Conservation (phyloP, 2,888 invertebrate genomes). For the Lasioglossum oenotherae region DNA sequence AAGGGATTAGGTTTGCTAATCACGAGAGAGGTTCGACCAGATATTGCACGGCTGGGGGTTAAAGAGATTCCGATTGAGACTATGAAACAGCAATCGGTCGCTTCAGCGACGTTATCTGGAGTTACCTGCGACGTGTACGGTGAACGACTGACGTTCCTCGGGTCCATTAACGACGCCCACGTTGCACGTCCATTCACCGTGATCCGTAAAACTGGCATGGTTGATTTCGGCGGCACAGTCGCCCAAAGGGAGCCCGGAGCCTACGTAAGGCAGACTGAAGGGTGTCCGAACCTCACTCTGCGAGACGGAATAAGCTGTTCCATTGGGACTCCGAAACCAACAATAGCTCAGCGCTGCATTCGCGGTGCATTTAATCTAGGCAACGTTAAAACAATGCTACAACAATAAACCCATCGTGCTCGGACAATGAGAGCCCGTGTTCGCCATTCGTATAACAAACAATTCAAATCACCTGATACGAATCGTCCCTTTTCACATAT, state of each 20-base stretch:
- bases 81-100: not conserved
- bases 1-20: not conserved
- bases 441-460: not conserved
- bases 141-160: constrained; percentile 69
- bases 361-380: constrained; percentile 75
- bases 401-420: not conserved
- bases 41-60: not conserved
- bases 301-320: constrained; percentile 71
- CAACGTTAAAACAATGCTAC: not conserved
- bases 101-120: not conserved
- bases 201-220: constrained; percentile 67
- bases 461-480: constrained; percentile 70
- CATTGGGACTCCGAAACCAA: constrained; percentile 79
- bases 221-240: constrained; percentile 75
- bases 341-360: constrained; percentile 75
- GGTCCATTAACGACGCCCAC: constrained; percentile 72
- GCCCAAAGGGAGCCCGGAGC: constrained; percentile 74
- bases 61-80: not conserved
- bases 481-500: constrained; percentile 71
- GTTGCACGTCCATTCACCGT: constrained; percentile 78
- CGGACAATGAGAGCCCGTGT: not conserved
- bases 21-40: not conserved
- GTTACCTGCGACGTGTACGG: constrained; percentile 76
- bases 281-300: constrained; percentile 13
- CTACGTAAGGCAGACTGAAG: constrained; percentile 67